Conservation (phyloP, 2,797 vertebrate species). For the Antrozous pallidus region DNA sequence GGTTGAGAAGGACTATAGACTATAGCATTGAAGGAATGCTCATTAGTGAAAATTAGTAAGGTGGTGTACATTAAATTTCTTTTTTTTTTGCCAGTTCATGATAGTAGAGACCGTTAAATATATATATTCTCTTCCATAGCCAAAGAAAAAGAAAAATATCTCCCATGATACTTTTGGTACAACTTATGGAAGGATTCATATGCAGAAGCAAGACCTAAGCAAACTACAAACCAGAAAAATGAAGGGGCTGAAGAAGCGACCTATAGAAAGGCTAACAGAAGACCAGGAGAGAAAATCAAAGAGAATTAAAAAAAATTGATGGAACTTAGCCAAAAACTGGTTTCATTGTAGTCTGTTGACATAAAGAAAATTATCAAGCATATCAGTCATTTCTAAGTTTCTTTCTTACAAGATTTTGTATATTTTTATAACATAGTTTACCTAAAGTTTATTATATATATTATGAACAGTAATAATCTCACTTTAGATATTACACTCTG, state of each 20-base stretch:
- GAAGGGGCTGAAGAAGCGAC: conserved; percentile 95
- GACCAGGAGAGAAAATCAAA: conserved; percentile 80
- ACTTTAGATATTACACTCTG: neutral
- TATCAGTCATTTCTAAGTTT: neutral
- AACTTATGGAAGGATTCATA: conserved; percentile 93
- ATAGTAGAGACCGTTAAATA: neutral
- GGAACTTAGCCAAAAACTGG: neutral
- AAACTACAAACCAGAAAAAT: conserved; percentile 95
- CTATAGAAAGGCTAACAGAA: conserved; percentile 74
- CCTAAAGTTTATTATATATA: neutral
- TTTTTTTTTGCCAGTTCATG: neutral
- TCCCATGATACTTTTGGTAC: conserved; percentile 94
- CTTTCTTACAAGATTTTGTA: neutral
- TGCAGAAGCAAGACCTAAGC: conserved; percentile 96
- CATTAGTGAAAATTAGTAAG: neutral
- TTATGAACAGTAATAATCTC: neutral
- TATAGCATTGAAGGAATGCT: neutral
- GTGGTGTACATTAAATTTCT: neutral
- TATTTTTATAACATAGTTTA: conserved; percentile 48
- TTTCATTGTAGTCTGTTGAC: conserved; percentile 2
- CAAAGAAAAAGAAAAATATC: conserved; percentile 97
- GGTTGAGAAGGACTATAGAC: neutral
- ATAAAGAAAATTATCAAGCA: conserved; percentile 17
- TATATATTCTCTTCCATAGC: conserved; percentile 79
- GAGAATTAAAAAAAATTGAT: conserved; percentile 82